Conservation (phyloP, 2,888 invertebrate genomes). For the Phytoseiulus persimilis region DNA sequence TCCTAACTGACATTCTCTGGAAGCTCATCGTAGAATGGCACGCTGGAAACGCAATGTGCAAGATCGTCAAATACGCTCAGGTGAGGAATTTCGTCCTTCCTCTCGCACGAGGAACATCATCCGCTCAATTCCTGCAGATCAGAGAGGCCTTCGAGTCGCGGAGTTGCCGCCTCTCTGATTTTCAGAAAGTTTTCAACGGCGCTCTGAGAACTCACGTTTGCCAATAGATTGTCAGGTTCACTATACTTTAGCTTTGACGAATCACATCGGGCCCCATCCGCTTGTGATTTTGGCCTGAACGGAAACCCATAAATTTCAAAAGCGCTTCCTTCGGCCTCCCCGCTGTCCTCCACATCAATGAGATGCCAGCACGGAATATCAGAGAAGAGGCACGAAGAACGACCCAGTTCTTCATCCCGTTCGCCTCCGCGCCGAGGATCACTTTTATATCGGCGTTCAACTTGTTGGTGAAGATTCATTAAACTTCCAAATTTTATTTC, state of each 20-base stretch:
- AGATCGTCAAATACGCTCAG: conserved; percentile 72
- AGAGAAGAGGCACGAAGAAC: background rate
- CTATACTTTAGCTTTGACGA: background rate
- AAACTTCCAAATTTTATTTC: conserved; percentile 46
- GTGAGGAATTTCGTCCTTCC: no score
- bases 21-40: conserved; percentile 79
- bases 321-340: background rate
- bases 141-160: background rate
- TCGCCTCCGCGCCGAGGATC: no score
- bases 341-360: background rate
- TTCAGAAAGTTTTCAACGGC: background rate
- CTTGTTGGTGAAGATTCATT: background rate
- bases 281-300: background rate
- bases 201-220: background rate
- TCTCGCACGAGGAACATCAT: background rate
- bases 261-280: background rate
- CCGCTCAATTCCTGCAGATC: no score
- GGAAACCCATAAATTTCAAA: background rate
- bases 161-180: background rate
- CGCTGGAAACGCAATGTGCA: conserved; percentile 79
- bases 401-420: no score
- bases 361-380: background rate
- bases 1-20: conserved; percentile 80
- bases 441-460: no score
- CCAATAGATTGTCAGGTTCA: background rate